Percentiles rank a stretch among this genome's conserved stretches.
phyloP scores from a whole-genome alignment of 1,140 invertebrate species.

The Bradynema listronoti region DNA sequence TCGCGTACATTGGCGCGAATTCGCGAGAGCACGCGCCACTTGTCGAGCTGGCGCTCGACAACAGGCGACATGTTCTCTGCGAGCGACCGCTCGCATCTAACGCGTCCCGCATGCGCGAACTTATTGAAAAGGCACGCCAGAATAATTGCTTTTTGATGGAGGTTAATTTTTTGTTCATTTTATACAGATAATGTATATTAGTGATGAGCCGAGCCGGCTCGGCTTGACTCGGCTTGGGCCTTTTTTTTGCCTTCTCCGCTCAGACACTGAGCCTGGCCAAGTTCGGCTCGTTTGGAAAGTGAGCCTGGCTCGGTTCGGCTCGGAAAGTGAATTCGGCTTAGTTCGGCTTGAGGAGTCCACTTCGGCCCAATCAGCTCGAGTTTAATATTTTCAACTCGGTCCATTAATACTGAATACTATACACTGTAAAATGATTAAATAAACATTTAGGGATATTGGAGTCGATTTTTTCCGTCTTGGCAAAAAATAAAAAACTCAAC shows the following conservation, averaged over 20 bases:
- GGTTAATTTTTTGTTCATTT: conserved; percentile 18
- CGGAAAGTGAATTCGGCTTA: not conserved
- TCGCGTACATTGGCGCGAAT: conserved; percentile 26
- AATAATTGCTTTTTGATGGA: conserved; percentile 35
- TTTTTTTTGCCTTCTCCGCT: conserved; percentile 2
- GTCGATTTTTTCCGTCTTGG: conserved; percentile 23
- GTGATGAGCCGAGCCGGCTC: too few species aligned
- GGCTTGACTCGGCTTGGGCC: too few species aligned
- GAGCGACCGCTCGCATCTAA: conserved; percentile 41
- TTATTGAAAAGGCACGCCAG: conserved; percentile 28
- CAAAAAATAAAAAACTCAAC: not conserved
- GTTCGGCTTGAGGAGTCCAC: too few species aligned
- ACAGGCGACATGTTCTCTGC: conserved; percentile 37
- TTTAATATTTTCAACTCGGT: too few species aligned
- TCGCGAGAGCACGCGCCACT: conserved; percentile 27
- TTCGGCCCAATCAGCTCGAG: too few species aligned
- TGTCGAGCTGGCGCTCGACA: conserved; percentile 26
- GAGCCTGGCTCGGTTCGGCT: too few species aligned
- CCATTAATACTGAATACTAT: too few species aligned
- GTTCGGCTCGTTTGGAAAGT: too few species aligned
- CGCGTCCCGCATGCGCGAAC: conserved; percentile 27
- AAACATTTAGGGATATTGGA: conserved; percentile 19
- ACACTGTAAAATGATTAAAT: too few species aligned
- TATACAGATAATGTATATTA: too few species aligned
- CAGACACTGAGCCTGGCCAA: too few species aligned